These are phyloP conservation scores for Calyptommatus sinebrachiatus DNA, from an alignment of 2,113 vertebrate genomes.

Conservation along the genomic window DNA sequence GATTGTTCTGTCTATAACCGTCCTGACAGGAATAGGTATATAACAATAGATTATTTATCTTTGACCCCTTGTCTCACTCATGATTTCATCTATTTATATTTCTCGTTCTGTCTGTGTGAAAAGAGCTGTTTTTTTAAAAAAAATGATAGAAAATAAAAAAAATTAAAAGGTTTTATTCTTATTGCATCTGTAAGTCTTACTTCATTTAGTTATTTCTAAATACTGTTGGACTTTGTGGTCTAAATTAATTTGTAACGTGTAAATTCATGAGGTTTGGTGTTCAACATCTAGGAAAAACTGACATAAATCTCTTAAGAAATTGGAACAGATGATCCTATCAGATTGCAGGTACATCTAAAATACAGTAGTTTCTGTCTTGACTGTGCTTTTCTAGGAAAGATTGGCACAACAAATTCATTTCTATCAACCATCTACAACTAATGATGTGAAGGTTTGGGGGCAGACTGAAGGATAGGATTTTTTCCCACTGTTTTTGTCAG, in stretches of 20 bases:
- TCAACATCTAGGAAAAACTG: neutral
- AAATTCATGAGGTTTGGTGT: neutral
- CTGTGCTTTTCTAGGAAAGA: neutral
- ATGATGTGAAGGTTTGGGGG: too few relatives aligned
- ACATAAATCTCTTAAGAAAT: conserved; percentile 25
- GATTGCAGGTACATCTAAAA: neutral
- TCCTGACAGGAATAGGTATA: conserved; percentile 14
- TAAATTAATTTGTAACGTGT: neutral
- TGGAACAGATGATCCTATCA: conserved; percentile 8
- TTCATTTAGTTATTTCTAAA: conserved; percentile 5
- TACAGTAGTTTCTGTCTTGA: neutral
- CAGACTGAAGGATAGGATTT: too few relatives aligned
- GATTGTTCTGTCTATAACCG: too few relatives aligned
- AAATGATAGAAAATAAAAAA: conserved; percentile 1
- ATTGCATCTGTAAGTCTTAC: too few relatives aligned
- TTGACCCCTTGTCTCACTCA: neutral
- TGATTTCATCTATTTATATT: conserved; percentile 11
- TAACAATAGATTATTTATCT: neutral
- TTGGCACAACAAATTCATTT: neutral
- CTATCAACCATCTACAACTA: neutral
- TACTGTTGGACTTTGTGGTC: neutral
- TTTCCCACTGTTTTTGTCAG: too few relatives aligned
- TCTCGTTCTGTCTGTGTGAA: neutral
- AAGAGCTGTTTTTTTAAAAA: conserved; percentile 12
- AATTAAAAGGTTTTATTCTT: too few relatives aligned